These are phyloP conservation scores for Ptychobarbus kaznakovi DNA, from an alignment of 2,797 vertebrate species.

Conservation along the genomic window DNA sequence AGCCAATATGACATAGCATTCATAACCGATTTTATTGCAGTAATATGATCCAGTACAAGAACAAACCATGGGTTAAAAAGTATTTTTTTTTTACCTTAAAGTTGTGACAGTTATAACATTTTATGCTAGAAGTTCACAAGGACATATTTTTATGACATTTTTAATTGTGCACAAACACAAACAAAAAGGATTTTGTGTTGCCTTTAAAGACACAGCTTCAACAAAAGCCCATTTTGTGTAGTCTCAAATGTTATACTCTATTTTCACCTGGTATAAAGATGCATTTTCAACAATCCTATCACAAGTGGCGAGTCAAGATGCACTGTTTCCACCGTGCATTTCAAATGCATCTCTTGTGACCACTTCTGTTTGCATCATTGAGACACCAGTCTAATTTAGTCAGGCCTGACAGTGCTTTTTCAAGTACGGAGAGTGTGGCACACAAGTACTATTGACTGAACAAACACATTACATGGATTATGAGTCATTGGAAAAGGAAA, in stretches of 20 bases:
- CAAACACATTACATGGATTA: background rate
- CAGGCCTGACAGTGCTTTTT: too few relatives aligned
- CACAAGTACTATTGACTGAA: background rate
- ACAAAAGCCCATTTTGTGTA: background rate
- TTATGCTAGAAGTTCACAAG: too few relatives aligned
- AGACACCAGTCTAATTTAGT: background rate
- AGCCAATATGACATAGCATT: background rate
- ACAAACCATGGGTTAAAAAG: too few relatives aligned
- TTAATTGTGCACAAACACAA: background rate
- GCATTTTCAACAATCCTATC: too few relatives aligned
- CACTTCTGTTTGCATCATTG: background rate
- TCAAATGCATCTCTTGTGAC: background rate
- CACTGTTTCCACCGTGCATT: background rate
- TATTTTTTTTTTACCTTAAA: too few relatives aligned
- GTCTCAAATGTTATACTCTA: background rate
- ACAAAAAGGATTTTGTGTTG: background rate
- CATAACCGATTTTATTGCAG: background rate
- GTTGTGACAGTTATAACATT: too few relatives aligned
- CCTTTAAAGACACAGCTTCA: background rate
- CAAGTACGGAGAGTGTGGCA: too few relatives aligned
- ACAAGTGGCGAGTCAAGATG: background rate
- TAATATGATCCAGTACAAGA: background rate
- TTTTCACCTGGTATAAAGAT: background rate
- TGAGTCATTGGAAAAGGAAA: background rate
- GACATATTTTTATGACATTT: background rate